Conservation (phyloP, 1,140 invertebrate genomes). For the Patella vulgata region DNA sequence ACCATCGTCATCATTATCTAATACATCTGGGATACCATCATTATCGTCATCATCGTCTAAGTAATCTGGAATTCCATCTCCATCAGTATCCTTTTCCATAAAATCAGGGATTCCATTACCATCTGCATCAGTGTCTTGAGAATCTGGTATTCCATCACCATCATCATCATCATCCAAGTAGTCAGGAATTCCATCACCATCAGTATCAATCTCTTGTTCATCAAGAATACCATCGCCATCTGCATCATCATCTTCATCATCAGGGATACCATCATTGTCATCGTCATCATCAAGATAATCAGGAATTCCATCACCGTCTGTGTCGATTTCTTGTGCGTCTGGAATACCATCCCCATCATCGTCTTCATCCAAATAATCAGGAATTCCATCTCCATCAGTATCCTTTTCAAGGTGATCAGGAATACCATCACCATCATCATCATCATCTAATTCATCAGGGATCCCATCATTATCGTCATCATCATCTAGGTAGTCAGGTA, state of each 20-base stretch:
- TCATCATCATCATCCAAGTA: slow-evolving; percentile 53
- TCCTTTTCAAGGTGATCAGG: slow-evolving; percentile 53
- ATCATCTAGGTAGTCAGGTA: slow-evolving; percentile 47
- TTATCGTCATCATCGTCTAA: slow-evolving; percentile 61
- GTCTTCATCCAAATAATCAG: slow-evolving; percentile 42
- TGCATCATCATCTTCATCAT: slow-evolving; percentile 50
- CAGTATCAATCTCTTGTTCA: slow-evolving; percentile 42
- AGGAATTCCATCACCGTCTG: slow-evolving; percentile 51
- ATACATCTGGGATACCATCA: slow-evolving; percentile 59
- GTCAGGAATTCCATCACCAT: slow-evolving; percentile 57
- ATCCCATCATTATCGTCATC: slow-evolving; percentile 56
- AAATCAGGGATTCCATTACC: slow-evolving; percentile 53
- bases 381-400: slow-evolving; percentile 48
- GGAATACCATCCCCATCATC: slow-evolving; percentile 42
- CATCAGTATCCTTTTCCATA: slow-evolving; percentile 47
- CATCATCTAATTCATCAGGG: slow-evolving; percentile 45
- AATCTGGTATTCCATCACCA: slow-evolving; percentile 54
- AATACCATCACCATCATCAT: slow-evolving; percentile 53
- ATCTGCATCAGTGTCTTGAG: slow-evolving; percentile 47
- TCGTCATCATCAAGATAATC: slow-evolving; percentile 50
- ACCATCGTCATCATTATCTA: slow-evolving; percentile 51
- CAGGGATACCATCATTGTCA: slow-evolving; percentile 59
- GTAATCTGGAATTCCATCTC: slow-evolving; percentile 55
- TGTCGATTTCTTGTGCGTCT: slow-evolving; percentile 43
- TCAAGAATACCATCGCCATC: slow-evolving; percentile 56